Evolutionary conservation across 2,888 invertebrate species (phyloP), one percentile per base, ranked within the genome.

Genomic region (Calameuta pallipes): DNA sequence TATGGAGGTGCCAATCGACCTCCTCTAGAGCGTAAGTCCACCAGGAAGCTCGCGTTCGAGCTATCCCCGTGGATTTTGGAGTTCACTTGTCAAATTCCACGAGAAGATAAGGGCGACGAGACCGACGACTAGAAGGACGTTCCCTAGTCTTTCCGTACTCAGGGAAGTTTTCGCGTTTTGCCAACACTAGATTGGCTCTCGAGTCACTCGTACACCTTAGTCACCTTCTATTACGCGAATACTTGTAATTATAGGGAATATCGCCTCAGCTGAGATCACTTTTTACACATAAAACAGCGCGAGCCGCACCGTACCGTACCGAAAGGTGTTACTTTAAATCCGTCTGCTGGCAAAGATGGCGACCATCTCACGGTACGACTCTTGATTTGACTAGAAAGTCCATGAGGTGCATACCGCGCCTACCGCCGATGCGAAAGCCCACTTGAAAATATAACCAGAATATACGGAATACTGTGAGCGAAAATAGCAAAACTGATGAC

Each of bases 311-410:
- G 69, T 11, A 23, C n/a, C 37, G 73, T 30, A 70, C 68, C 77
- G 41, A 68, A 79, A 31, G 74, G 75, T 75, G 74, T 69, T 75
- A 80, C 73, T 77, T 79, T 79, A 82, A 77, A 83, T 81, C 81
- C 82, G 81, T 56, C 75, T 78, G 80, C 80, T 79, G 81, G 81
- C 83, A 83, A 85, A 84, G 84, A 85, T 84, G 84, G 84, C 84
- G 82, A 82, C 83, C 81, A 82, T 83, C 35, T 30, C 74, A 74
- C 74, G 74, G 36, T 36, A 37, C 34, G 30, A 74, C 74, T 34
- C 74, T 74, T 74, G 74, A 74, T 74, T 74, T 74, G 74, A 74
- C 74, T 74, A 74, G 74, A 34, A 37, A 74, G 74, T 74, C 74
- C 31, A 23, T 34, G 35, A 30, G 56, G 56, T 56, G 15, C 56